Conservation (phyloP, 2,113 vertebrate species). For the Phycodurus eques region DNA sequence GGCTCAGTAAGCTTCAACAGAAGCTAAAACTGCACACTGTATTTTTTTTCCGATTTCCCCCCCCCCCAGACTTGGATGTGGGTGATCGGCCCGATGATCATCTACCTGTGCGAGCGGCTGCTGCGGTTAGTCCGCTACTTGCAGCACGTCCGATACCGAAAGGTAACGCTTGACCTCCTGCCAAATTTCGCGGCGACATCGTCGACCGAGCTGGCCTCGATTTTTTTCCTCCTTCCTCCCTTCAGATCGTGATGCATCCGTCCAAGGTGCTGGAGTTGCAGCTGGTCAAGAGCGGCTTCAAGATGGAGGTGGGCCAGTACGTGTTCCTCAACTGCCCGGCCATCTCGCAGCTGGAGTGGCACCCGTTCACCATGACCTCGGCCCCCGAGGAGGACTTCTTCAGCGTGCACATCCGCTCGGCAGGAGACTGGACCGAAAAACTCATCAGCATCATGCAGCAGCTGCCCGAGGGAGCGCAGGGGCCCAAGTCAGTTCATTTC, state of each 20-base stretch:
- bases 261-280: conserved; percentile 89
- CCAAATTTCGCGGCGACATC: too few relatives aligned
- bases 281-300: conserved; percentile 83
- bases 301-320: conserved; percentile 91
- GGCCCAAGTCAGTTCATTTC: conserved; percentile 75
- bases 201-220: too few relatives aligned
- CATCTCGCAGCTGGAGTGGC: conserved; percentile 87
- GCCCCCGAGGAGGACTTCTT: conserved; percentile 88
- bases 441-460: conserved; percentile 75
- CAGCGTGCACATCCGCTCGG: conserved; percentile 82
- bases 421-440: conserved; percentile 85
- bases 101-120: conserved; percentile 84
- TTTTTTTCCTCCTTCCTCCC: neutral
- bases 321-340: conserved; percentile 86
- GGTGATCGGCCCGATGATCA: conserved; percentile 81
- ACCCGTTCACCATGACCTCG: conserved; percentile 92
- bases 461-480: conserved; percentile 69
- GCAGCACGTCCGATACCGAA: conserved; percentile 82
- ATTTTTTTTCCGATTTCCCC: too few relatives aligned
- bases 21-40: too few relatives aligned
- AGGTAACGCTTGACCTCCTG: conserved; percentile 66
- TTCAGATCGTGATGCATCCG: conserved; percentile 83
- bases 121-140: conserved; percentile 80
- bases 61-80: conserved; percentile 86
- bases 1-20: too few relatives aligned